These are phyloP conservation scores for Tribolium madens DNA, from an alignment of 1,140 invertebrate genomes.

Conservation along the genomic window DNA sequence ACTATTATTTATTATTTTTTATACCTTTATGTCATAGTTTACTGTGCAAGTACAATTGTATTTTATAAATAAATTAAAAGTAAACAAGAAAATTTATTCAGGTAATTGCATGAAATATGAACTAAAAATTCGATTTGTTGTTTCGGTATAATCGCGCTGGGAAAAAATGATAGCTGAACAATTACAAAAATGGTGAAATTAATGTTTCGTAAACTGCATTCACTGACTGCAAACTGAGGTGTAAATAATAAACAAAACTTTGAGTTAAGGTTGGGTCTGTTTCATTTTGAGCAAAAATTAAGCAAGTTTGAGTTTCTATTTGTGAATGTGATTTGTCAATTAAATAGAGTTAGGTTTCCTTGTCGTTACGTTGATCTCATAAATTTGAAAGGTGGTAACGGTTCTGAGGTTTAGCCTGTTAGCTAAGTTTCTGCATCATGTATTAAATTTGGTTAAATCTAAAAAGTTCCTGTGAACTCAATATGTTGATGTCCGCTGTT, in stretches of 20 bases:
- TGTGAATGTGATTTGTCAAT: neutral
- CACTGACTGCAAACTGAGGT: neutral
- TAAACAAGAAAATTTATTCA: neutral
- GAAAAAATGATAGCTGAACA: neutral
- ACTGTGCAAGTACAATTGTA: neutral
- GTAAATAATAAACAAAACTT: neutral
- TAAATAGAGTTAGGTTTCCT: neutral
- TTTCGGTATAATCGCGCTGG: neutral
- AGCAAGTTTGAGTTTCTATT: neutral
- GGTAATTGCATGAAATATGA: neutral
- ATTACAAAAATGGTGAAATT: neutral
- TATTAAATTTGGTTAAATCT: conserved; percentile 30
- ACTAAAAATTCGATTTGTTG: neutral
- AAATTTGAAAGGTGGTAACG: conserved; percentile 14
- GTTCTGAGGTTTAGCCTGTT: neutral
- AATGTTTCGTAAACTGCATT: neutral
- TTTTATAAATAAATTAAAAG: neutral
- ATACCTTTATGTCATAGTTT: no score
- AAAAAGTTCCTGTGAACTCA: neutral
- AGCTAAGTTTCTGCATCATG: conserved; percentile 3
- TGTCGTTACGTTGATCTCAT: neutral
- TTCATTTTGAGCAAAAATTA: neutral
- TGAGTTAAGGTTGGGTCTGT: neutral
- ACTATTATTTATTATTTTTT: no score
- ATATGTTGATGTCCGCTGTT: conserved; percentile 7